These are phyloP conservation scores for Apotomis turbidana DNA, from an alignment of 2,888 invertebrate species.

Conservation along the genomic window DNA sequence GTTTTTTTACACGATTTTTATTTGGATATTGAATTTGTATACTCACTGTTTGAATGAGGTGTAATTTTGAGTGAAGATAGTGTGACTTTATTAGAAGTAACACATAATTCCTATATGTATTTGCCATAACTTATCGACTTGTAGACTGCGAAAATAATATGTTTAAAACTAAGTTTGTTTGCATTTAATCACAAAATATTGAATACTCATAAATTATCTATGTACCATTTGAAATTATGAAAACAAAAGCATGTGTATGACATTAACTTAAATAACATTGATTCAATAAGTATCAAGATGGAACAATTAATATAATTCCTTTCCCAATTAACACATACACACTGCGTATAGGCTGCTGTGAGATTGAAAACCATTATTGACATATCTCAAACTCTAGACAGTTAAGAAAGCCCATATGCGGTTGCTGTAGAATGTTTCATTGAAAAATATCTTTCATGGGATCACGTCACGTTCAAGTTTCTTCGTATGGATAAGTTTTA, in stretches of 20 bases:
- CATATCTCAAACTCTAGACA: neutral
- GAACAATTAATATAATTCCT: neutral
- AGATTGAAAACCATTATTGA: neutral
- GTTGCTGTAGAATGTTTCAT: constrained; percentile 1
- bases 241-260: too few species aligned
- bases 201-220: constrained; percentile 13
- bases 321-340: too few species aligned
- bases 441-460: neutral
- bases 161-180: neutral
- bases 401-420: neutral
- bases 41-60: constrained; percentile 26
- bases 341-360: too few species aligned
- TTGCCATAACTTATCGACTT: constrained; percentile 18
- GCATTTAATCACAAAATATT: constrained; percentile 11
- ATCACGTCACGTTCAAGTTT: neutral
- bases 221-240: neutral
- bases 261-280: too few species aligned
- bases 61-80: constrained; percentile 12
- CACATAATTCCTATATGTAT: neutral
- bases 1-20: constrained; percentile 29
- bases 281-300: neutral
- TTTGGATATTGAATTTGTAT: constrained; percentile 24
- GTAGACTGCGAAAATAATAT: neutral
- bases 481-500: neutral
- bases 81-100: neutral